phyloP scores from a whole-genome alignment of 2,797 vertebrate genomes.

The Anolis apletophallus region DNA sequence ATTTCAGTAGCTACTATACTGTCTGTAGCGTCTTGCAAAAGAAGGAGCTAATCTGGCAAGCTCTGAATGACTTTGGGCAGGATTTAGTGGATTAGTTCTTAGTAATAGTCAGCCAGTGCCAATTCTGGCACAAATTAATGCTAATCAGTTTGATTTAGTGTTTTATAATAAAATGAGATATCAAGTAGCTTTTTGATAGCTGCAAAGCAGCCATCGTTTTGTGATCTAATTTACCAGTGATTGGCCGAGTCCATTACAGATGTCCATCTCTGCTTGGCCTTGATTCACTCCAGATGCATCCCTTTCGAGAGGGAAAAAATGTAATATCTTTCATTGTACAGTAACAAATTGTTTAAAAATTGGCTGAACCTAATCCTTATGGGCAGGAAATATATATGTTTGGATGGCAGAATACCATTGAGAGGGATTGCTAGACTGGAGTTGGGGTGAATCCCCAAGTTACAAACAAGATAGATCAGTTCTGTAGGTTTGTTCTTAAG shows the following conservation, averaged over 20 bases:
- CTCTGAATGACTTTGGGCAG: not conserved
- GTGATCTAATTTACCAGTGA: not conserved
- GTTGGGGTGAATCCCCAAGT: too few species aligned
- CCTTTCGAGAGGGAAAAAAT: not conserved
- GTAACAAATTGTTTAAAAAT: not conserved
- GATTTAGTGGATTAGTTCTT: not conserved
- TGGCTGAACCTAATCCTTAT: not conserved
- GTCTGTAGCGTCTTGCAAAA: not conserved
- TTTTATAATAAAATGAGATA: not conserved
- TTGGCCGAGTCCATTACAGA: not conserved
- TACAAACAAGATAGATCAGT: too few species aligned
- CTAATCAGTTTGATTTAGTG: slow-evolving; percentile 14
- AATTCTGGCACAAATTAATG: slow-evolving; percentile 7
- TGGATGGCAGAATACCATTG: not conserved
- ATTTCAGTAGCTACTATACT: too few species aligned
- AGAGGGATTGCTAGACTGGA: not conserved
- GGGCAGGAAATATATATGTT: not conserved
- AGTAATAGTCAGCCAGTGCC: not conserved
- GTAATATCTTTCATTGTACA: not conserved
- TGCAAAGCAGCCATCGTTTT: not conserved
- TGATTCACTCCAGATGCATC: too few species aligned
- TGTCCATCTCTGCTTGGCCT: not conserved
- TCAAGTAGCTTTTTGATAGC: not conserved
- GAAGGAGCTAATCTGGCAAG: not conserved
- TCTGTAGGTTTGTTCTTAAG: too few species aligned